Evolutionary conservation across 2,888 invertebrate genomes (phyloP).

Genomic region (Lasius fuliginosus): DNA sequence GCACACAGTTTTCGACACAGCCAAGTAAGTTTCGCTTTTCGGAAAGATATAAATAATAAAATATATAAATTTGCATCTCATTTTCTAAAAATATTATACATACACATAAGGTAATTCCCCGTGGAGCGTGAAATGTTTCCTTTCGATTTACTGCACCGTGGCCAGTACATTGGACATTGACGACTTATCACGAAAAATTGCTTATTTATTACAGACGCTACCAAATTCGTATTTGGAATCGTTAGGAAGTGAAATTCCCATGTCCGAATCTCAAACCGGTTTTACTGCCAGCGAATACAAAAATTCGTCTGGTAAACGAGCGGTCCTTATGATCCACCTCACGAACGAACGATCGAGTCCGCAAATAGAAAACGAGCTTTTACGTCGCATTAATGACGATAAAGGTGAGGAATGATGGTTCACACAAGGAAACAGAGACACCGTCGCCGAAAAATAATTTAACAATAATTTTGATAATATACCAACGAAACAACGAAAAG

Average conservation of each 20-base stretch:
- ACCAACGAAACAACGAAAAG: too few relatives aligned
- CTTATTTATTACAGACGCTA: constrained; percentile 9
- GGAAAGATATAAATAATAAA: background rate
- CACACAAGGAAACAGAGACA: background rate
- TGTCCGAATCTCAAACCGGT: constrained; percentile 65
- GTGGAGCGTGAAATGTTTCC: constrained; percentile 41
- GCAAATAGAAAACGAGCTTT: constrained; percentile 59
- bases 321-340: constrained; percentile 54
- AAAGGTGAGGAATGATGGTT: background rate
- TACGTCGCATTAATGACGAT: background rate
- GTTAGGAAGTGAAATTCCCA: constrained; percentile 78
- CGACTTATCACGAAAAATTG: constrained; percentile 27
- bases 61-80: constrained; percentile 33
- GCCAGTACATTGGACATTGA: background rate
- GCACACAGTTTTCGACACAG: background rate
- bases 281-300: constrained; percentile 75
- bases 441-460: constrained; percentile 3
- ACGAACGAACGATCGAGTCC: constrained; percentile 55
- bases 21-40: background rate
- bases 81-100: constrained; percentile 60
- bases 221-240: constrained; percentile 76
- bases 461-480: background rate
- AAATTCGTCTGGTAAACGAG: constrained; percentile 67
- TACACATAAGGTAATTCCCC: constrained; percentile 30
- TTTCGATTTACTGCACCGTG: background rate